Conservation (phyloP, 2,113 vertebrate genomes). For the Paracanthobrama guichenoti region DNA sequence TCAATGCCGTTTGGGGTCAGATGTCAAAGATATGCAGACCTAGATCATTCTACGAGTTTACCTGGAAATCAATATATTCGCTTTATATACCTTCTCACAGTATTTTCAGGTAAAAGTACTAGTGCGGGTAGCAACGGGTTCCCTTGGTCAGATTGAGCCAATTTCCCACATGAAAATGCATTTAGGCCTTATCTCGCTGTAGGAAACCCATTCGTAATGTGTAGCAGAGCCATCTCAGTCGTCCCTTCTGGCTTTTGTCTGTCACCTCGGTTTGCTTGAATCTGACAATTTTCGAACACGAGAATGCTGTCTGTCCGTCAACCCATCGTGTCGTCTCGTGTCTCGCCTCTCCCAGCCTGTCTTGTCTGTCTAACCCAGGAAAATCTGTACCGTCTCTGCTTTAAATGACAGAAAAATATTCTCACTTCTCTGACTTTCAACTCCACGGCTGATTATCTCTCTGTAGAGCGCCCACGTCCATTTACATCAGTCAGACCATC, state of each 20-base stretch:
- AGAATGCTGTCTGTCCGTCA: background rate
- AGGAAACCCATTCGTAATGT: constrained; percentile 13
- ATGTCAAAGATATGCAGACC: background rate
- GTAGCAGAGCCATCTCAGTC: constrained; percentile 20
- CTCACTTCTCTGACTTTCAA: background rate
- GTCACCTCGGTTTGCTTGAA: constrained; percentile 12
- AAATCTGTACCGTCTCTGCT: background rate
- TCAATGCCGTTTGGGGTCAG: background rate
- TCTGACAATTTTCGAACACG: background rate
- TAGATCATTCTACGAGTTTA: background rate
- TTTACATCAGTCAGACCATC: constrained; percentile 17
- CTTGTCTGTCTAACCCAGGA: constrained; percentile 8
- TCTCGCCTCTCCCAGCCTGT: background rate
- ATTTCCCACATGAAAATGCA: background rate
- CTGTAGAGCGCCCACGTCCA: background rate
- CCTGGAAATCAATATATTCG: background rate
- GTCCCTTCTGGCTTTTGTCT: constrained; percentile 13
- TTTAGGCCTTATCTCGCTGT: constrained; percentile 20
- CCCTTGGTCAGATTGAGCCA: background rate
- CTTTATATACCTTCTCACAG: constrained; percentile 8
- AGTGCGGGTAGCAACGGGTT: background rate
- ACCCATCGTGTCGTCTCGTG: background rate
- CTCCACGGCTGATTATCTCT: constrained; percentile 31
- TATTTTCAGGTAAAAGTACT: constrained; percentile 21
- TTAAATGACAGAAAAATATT: constrained; percentile 5